Conservation (phyloP, 2,888 invertebrate species). For the Platycheirus albimanus region DNA sequence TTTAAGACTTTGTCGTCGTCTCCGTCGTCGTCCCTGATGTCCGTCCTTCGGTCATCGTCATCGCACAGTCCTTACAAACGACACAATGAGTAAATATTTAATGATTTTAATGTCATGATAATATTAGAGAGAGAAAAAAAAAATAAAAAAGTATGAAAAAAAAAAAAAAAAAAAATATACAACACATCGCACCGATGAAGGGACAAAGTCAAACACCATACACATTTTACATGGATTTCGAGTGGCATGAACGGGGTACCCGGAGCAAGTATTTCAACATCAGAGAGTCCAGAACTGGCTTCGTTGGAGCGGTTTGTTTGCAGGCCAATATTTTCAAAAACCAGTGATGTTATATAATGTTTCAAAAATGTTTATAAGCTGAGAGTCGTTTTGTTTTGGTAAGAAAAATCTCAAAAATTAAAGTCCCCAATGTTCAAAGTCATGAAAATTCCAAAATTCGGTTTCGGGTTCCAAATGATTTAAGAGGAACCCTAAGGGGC, state of each 20-base stretch:
- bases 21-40: too few relatives aligned
- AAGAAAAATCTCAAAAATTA: too few relatives aligned
- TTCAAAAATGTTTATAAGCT: too few relatives aligned
- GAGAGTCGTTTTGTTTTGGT: too few relatives aligned
- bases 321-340: conserved; percentile 20
- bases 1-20: conserved; percentile 15
- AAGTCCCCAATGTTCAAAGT: too few relatives aligned
- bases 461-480: too few relatives aligned
- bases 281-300: not conserved
- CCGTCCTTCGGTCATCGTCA: conserved; percentile 42
- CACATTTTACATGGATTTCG: conserved; percentile 34
- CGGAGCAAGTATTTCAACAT: conserved; percentile 16
- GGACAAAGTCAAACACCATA: conserved; percentile 58
- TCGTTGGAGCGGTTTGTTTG: conserved; percentile 41
- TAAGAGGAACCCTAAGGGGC: too few relatives aligned
- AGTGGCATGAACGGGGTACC: not conserved
- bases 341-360: conserved; percentile 7
- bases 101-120: conserved; percentile 74
- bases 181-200: conserved; percentile 51
- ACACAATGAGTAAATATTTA: conserved; percentile 74
- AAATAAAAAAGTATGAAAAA: conserved; percentile 8
- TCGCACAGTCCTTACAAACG: conserved; percentile 61
- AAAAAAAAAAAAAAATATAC: conserved; percentile 29
- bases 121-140: conserved; percentile 55
- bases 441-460: too few relatives aligned